Percentiles rank a stretch among this genome's conserved stretches.
phyloP scores from a whole-genome alignment of 1,140 invertebrate species.

The Drosophila rufa region DNA sequence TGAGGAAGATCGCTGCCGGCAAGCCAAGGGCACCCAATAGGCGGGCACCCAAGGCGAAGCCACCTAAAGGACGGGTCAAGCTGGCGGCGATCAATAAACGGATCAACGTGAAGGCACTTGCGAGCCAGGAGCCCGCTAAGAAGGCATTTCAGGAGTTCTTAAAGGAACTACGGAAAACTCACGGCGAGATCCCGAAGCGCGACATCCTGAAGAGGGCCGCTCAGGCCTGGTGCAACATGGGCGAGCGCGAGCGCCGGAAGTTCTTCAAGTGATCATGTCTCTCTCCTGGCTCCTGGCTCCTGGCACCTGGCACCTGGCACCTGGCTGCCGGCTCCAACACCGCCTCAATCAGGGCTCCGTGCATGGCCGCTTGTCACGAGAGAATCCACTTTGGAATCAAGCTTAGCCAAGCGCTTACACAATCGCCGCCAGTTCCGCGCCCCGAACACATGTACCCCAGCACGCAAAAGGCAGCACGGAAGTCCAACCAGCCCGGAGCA shows the following conservation, averaged over 20 bases:
- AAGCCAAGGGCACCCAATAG: too few species aligned
- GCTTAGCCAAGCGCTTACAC: conserved; percentile 71
- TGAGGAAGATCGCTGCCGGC: background rate
- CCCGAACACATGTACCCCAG: conserved; percentile 42
- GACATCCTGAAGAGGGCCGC: background rate
- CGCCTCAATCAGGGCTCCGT: conserved; percentile 46
- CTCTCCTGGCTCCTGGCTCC: too few species aligned
- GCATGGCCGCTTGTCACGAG: conserved; percentile 63
- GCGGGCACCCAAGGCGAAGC: background rate
- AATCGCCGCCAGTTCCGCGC: conserved; percentile 46
- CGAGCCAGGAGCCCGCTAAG: background rate
- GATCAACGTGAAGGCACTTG: background rate
- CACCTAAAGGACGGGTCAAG: too few species aligned
- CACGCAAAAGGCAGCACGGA: conserved; percentile 71
- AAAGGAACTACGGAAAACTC: background rate
- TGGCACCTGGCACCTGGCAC: too few species aligned
- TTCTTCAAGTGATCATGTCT: background rate
- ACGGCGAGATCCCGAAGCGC: background rate
- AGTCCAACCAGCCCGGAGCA: conserved; percentile 6
- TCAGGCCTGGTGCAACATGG: background rate
- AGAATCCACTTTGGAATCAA: conserved; percentile 67
- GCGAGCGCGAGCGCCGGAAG: background rate
- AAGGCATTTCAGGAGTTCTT: background rate
- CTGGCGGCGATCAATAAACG: too few species aligned
- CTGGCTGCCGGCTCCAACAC: background rate